These are phyloP conservation scores for Poicephalus meyeri DNA, from an alignment of 2,113 vertebrate genomes.

Conservation along the genomic window DNA sequence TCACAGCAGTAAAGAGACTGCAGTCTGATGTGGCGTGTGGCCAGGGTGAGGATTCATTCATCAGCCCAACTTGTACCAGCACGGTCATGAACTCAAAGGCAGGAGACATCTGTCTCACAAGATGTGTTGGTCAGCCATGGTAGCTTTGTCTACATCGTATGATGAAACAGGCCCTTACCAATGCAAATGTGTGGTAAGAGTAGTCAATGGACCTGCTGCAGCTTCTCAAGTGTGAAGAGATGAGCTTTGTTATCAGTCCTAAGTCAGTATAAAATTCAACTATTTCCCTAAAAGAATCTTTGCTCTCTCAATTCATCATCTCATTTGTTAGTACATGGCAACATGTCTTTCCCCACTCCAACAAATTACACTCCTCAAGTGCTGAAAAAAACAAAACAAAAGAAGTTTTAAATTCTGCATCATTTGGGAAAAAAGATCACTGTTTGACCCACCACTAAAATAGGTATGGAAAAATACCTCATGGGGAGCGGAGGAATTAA, in stretches of 20 bases:
- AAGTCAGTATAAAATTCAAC: neutral
- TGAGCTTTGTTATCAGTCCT: neutral
- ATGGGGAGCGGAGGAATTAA: neutral
- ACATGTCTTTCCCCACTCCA: neutral
- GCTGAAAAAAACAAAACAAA: neutral
- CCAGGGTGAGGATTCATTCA: neutral
- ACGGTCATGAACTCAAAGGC: neutral
- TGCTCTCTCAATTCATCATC: neutral
- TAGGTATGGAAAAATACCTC: neutral
- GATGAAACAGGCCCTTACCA: neutral
- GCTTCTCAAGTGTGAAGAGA: slow-evolving; percentile 11
- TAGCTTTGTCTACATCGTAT: neutral
- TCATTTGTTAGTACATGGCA: neutral
- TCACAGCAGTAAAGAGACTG: neutral
- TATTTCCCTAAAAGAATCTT: neutral
- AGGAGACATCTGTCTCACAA: neutral
- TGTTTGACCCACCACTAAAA: neutral
- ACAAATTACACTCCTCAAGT: neutral
- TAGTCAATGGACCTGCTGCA: neutral
- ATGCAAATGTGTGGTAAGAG: neutral
- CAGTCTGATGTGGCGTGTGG: neutral
- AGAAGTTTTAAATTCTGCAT: neutral
- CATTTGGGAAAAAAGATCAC: neutral
- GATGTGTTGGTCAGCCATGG: neutral
- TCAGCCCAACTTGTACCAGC: neutral